phyloP scores from a whole-genome alignment of 2,113 vertebrate species.

The Copsychus sechellarum region DNA sequence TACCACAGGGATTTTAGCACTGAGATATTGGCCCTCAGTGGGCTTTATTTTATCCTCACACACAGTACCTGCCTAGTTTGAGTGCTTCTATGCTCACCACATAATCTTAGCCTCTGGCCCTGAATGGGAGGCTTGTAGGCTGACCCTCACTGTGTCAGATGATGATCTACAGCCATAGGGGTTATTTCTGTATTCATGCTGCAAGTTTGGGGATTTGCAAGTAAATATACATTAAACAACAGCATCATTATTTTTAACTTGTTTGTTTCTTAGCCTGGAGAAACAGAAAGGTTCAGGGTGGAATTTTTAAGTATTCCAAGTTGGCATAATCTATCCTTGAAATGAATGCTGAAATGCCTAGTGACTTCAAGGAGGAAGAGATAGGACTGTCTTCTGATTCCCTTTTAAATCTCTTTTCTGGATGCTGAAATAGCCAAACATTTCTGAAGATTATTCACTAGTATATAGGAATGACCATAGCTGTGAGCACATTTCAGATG shows the following conservation, averaged over 20 bases:
- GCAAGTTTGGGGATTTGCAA: not conserved
- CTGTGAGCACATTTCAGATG: not conserved
- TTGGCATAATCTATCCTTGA: not conserved
- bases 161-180: not conserved
- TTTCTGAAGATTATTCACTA: not conserved
- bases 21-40: not conserved
- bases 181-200: not conserved
- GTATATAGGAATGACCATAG: not conserved
- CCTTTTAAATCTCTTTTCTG: not conserved
- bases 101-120: not conserved
- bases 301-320: not conserved
- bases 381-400: not conserved
- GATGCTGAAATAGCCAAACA: not conserved
- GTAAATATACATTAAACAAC: not conserved
- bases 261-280: not conserved
- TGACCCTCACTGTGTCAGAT: not conserved
- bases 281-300: not conserved
- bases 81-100: not conserved
- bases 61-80: not conserved
- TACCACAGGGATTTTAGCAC: not conserved
- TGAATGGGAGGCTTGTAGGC: not conserved
- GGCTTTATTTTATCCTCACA: not conserved
- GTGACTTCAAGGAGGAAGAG: not conserved
- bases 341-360: not conserved
- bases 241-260: not conserved